A percentile compares a stretch with the other conserved stretches of the same genome.
Evolutionary conservation across 1,140 invertebrate species (phyloP).

Genomic region (Elysia chlorotica): DNA sequence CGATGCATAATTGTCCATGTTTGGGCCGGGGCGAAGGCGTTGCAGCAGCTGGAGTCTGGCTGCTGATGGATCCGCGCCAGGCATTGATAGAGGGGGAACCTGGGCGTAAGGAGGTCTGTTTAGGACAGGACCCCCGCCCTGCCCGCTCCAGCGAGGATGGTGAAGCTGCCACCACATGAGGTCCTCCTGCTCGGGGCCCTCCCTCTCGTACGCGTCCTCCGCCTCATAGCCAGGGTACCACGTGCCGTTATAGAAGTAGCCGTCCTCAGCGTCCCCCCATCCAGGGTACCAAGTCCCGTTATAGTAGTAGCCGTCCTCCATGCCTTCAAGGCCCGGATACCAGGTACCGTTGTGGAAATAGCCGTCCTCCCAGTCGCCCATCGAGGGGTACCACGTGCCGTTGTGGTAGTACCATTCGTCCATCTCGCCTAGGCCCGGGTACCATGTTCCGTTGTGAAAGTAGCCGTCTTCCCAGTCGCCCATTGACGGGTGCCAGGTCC

Average conservation of each 20-base stretch:
- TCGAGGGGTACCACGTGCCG: slow-evolving; percentile 5
- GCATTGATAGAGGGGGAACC: too few relatives aligned
- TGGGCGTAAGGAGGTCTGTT: too few relatives aligned
- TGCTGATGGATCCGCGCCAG: too few relatives aligned
- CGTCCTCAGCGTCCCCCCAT: background rate
- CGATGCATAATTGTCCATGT: too few relatives aligned
- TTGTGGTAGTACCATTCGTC: slow-evolving; percentile 3
- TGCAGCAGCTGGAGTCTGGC: too few relatives aligned
- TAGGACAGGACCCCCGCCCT: too few relatives aligned
- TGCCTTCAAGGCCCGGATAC: background rate
- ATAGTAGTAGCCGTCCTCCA: background rate
- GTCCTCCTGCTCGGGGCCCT: background rate
- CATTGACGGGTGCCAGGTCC: background rate
- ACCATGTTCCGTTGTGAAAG: slow-evolving; percentile 9
- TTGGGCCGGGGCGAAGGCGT: too few relatives aligned
- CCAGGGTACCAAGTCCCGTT: slow-evolving; percentile 1
- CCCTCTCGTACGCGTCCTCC: background rate
- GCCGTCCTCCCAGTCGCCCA: background rate
- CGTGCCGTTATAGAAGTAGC: background rate
- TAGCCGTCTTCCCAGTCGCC: slow-evolving; percentile 5
- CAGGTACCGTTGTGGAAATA: slow-evolving; percentile 4
- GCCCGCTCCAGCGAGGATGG: slow-evolving; percentile 8
- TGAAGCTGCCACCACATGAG: slow-evolving; percentile 22
- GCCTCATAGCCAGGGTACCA: background rate
- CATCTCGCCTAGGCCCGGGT: background rate